phyloP scores from a whole-genome alignment of 2,797 vertebrate species.

The Mus spretus region DNA sequence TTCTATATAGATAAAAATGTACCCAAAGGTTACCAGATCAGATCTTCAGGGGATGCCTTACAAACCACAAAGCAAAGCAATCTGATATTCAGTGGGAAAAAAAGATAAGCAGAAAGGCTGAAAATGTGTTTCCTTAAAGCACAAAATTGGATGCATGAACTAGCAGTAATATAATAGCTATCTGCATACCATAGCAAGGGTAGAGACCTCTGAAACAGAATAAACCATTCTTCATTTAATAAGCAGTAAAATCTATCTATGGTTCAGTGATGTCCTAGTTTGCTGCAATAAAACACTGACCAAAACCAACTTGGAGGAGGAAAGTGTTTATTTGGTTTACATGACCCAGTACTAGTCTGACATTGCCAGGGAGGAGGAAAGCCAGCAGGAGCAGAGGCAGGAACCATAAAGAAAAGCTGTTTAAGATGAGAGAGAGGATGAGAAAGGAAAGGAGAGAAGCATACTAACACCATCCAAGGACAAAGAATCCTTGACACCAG shows the following conservation, averaged over 20 bases:
- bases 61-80: conserved; percentile 52
- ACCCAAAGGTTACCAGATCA: conserved; percentile 64
- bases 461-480: background rate
- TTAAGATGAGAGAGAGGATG: background rate
- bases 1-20: conserved; percentile 70
- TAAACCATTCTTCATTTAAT: conserved; percentile 59
- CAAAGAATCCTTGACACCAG: conserved; percentile 48
- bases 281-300: background rate
- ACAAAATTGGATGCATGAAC: conserved; percentile 35
- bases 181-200: background rate
- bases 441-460: background rate
- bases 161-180: conserved; percentile 14
- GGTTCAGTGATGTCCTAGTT: conserved; percentile 36
- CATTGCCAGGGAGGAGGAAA: background rate
- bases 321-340: background rate
- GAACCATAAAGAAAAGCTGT: background rate
- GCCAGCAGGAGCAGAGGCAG: background rate
- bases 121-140: conserved; percentile 62
- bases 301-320: background rate
- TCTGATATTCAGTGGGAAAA: conserved; percentile 53
- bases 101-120: conserved; percentile 50
- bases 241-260: conserved; percentile 63
- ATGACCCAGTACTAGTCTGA: background rate
- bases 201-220: conserved; percentile 53
- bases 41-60: conserved; percentile 45